Evolutionary conservation across 2,113 vertebrate species (phyloP).

Genomic region (Maccullochella peelii): DNA sequence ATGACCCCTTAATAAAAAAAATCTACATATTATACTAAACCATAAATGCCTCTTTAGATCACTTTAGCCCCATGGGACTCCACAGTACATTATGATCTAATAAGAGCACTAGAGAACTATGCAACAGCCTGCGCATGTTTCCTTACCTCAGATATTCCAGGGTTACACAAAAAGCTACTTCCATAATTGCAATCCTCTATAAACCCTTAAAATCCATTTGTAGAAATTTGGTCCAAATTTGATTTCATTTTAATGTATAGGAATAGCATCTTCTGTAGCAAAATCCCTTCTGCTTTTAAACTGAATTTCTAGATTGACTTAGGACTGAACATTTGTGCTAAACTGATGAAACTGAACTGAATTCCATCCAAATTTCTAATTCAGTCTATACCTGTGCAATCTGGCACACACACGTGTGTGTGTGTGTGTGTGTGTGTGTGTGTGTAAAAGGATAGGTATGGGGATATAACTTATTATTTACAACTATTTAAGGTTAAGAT

Average conservation of each 20-base stretch:
- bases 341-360: neutral
- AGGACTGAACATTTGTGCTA: neutral
- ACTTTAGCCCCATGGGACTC: neutral
- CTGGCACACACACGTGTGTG: too few relatives aligned
- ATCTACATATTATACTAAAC: neutral
- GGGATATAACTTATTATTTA: neutral
- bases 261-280: neutral
- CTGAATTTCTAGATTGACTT: neutral
- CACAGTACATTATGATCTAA: constrained; percentile 19
- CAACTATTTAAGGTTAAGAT: neutral
- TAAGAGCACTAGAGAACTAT: neutral
- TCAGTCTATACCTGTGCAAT: neutral
- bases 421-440: too few relatives aligned
- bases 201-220: constrained; percentile 19
- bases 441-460: neutral
- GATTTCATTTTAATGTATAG: neutral
- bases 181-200: neutral
- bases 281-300: neutral
- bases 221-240: neutral
- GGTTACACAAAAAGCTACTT: constrained; percentile 19
- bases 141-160: neutral
- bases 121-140: neutral
- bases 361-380: neutral
- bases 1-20: constrained; percentile 2
- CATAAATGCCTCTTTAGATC: neutral